Percentiles rank a stretch among this genome's conserved stretches.
phyloP scores from a whole-genome alignment of 2,113 vertebrate genomes.

The Podarcis muralis region DNA sequence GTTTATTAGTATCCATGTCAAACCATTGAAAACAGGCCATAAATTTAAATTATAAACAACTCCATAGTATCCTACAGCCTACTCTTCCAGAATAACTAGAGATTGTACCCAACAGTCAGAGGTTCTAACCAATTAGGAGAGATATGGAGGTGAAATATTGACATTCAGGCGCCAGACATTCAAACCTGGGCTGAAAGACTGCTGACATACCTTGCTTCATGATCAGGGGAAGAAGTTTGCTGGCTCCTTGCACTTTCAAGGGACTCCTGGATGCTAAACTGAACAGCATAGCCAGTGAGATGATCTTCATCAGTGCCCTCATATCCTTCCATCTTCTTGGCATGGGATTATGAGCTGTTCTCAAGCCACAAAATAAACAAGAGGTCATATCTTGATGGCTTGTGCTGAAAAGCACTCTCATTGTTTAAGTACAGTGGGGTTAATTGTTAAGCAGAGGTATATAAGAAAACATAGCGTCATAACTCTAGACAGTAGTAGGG shows the following conservation, averaged over 20 bases:
- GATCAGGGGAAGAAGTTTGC: constrained; percentile 53
- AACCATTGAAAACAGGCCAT: not conserved
- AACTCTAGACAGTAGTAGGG: not conserved
- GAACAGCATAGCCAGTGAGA: constrained; percentile 80
- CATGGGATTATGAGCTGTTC: constrained; percentile 31
- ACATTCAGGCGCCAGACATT: not conserved
- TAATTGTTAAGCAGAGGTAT: not conserved
- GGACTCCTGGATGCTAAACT: constrained; percentile 82
- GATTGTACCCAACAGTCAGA: not conserved
- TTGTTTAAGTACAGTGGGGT: not conserved
- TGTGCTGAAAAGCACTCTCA: not conserved
- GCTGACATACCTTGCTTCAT: constrained; percentile 74
- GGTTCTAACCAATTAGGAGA: not conserved
- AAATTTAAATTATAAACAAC: not conserved
- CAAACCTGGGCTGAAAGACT: not conserved
- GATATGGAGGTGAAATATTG: not conserved
- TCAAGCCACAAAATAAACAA: constrained; percentile 5
- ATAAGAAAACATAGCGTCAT: not conserved
- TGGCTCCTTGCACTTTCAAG: constrained; percentile 62
- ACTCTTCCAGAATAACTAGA: not conserved
- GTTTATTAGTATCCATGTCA: not conserved
- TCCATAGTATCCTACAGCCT: no score
- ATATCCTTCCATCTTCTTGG: constrained; percentile 73
- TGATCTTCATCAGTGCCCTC: constrained; percentile 79
- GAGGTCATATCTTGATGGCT: not conserved